Evolutionary conservation across 2,797 vertebrate species (phyloP).

Genomic region (Brachymystax lenok): DNA sequence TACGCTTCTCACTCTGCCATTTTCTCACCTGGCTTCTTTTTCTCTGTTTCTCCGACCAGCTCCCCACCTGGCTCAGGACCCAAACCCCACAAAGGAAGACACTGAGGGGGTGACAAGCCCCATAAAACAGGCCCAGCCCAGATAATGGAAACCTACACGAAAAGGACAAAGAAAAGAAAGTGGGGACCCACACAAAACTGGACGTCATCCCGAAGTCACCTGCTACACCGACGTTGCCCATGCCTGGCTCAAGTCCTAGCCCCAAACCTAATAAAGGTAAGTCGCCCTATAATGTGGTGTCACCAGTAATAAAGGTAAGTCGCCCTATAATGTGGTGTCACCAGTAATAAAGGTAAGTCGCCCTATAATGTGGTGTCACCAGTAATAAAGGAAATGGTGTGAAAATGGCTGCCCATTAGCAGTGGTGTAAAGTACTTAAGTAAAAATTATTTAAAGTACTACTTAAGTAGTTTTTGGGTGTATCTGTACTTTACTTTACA

Average conservation of each 20-base stretch:
- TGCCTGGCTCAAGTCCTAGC: conserved; percentile 39
- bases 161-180: conserved; percentile 49
- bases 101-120: conserved; percentile 66
- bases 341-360: conserved; percentile 67
- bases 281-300: background rate
- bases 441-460: too few species aligned
- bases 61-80: conserved; percentile 47
- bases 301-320: conserved; percentile 68
- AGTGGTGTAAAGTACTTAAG: too few species aligned
- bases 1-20: conserved; percentile 21
- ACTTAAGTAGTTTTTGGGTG: too few species aligned
- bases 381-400: background rate
- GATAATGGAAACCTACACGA: conserved; percentile 58
- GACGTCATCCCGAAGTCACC: conserved; percentile 60
- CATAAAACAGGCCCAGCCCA: conserved; percentile 38
- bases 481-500: too few species aligned
- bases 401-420: background rate
- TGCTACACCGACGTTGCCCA: conserved; percentile 60
- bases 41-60: conserved; percentile 45
- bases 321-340: background rate
- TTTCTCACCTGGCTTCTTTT: conserved; percentile 39
- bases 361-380: background rate
- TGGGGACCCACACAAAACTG: conserved; percentile 56
- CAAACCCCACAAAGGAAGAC: conserved; percentile 53
- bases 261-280: conserved; percentile 70